Evolutionary conservation across 1,140 invertebrate species (phyloP).

Genomic region (Neuroterus valhalla): DNA sequence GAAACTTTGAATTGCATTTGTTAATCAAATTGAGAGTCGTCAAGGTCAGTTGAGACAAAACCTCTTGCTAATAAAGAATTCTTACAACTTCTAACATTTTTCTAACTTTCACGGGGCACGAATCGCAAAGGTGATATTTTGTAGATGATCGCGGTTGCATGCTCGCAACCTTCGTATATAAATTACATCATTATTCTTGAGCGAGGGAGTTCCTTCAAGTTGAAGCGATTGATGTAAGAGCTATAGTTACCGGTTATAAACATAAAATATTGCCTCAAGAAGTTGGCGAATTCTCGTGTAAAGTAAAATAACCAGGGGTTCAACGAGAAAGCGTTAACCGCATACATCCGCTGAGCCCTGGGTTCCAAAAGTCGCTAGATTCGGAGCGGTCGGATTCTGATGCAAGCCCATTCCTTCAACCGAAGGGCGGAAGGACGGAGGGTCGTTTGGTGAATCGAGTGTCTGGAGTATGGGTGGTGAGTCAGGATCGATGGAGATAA

Average conservation of each 20-base stretch:
- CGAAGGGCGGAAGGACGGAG: background rate
- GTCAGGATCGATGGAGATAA: slow-evolving; percentile 58
- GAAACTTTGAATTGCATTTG: too few species aligned
- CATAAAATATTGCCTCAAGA: background rate
- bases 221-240: slow-evolving; percentile 17
- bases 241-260: slow-evolving; percentile 19
- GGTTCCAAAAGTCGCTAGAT: slow-evolving; percentile 7
- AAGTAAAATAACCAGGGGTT: background rate
- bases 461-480: slow-evolving; percentile 52
- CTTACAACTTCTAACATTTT: background rate
- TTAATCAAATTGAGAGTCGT: too few species aligned
- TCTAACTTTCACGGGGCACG: background rate
- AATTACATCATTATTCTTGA: slow-evolving; percentile 16
- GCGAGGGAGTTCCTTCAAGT: slow-evolving; percentile 3
- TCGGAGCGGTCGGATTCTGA: background rate
- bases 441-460: slow-evolving; percentile 39
- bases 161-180: slow-evolving; percentile 19
- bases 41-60: too few species aligned
- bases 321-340: background rate
- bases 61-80: too few species aligned
- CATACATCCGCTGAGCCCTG: background rate
- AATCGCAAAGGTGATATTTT: slow-evolving; percentile 11
- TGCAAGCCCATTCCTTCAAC: slow-evolving; percentile 9
- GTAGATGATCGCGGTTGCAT: slow-evolving; percentile 5
- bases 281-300: background rate